Evolutionary conservation across 2,113 vertebrate species (phyloP).

Genomic region (Cheirogaleus medius): DNA sequence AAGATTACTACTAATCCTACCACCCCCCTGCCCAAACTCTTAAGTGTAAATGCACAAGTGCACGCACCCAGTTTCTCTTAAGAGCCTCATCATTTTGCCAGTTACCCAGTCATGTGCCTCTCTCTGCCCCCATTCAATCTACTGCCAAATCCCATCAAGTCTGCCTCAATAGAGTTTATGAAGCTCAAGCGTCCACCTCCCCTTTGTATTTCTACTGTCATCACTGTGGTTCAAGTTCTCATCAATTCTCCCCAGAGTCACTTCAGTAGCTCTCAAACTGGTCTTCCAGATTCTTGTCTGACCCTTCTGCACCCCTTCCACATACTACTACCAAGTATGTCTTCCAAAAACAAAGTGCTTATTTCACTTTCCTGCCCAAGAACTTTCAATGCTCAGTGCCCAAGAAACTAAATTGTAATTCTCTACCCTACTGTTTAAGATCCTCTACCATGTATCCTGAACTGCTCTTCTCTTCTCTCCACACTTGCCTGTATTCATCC

Average conservation of each 20-base stretch:
- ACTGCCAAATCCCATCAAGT: not conserved
- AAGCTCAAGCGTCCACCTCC: not conserved
- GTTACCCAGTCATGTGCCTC: not conserved
- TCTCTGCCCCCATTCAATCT: not conserved
- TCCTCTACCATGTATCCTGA: not conserved
- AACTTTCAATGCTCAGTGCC: not conserved
- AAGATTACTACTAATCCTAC: slow-evolving; percentile 53
- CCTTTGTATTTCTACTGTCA: not conserved
- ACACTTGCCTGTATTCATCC: too few species aligned
- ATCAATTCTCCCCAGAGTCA: not conserved
- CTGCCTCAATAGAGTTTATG: not conserved
- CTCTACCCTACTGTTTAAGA: not conserved
- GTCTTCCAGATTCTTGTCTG: not conserved
- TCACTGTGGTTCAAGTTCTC: not conserved
- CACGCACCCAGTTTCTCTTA: not conserved
- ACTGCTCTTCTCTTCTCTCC: not conserved
- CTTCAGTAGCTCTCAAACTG: not conserved
- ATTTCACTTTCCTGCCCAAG: not conserved
- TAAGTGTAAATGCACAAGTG: not conserved
- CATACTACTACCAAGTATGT: not conserved
- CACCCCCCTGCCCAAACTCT: not conserved
- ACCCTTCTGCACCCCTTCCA: not conserved
- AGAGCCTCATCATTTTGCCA: not conserved
- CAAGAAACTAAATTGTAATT: not conserved
- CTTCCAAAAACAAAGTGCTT: not conserved